Evolutionary conservation across 2,113 vertebrate species (phyloP).

Genomic region (Rhombomys opimus): DNA sequence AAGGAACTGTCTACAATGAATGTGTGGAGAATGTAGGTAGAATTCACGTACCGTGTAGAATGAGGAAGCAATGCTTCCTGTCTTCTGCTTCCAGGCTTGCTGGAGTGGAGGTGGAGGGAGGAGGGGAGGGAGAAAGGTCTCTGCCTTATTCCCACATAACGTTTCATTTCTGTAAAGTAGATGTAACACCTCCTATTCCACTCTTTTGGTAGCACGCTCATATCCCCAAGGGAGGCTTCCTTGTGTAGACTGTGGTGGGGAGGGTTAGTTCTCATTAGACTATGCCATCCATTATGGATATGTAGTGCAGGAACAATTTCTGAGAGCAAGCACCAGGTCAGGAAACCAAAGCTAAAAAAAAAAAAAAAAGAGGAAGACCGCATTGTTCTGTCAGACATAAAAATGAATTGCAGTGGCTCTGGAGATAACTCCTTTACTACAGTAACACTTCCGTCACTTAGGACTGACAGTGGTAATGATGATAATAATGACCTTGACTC

Average conservation of each 20-base stretch:
- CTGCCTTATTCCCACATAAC: neutral
- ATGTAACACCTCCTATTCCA: neutral
- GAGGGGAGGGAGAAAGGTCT: neutral
- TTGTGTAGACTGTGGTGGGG: neutral
- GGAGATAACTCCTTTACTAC: neutral
- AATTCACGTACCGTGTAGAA: neutral
- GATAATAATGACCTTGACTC: conserved; percentile 16
- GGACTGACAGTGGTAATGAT: neutral
- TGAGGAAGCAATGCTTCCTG: neutral
- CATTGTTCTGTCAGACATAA: neutral
- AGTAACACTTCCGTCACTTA: neutral
- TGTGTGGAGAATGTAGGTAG: neutral
- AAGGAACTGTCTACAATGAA: neutral
- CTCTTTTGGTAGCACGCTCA: neutral
- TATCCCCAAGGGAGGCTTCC: neutral
- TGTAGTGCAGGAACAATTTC: neutral
- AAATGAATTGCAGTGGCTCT: neutral
- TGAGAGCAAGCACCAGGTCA: conserved; percentile 21
- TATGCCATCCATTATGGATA: neutral
- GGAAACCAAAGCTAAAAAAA: conserved; percentile 8
- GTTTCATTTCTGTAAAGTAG: neutral
- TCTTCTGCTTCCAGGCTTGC: neutral
- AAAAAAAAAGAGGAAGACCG: neutral
- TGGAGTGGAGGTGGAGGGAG: neutral
- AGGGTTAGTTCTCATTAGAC: neutral